phyloP scores from a whole-genome alignment of 2,797 vertebrate species.

The Nothura maculosa region DNA sequence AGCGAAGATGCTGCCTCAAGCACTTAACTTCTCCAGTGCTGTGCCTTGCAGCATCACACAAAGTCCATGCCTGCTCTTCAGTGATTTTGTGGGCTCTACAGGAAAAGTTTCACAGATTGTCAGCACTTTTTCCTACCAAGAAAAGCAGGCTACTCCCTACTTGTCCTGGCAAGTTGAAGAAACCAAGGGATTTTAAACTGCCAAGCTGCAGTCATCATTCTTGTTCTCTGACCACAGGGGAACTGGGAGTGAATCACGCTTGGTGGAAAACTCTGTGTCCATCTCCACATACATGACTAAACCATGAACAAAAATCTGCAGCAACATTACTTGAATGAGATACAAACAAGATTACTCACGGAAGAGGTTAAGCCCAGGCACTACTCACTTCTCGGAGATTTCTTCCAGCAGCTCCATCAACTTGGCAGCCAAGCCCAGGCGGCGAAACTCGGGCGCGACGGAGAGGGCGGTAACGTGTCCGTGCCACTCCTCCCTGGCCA shows the following conservation, averaged over 20 bases:
- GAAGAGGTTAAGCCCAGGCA: neutral
- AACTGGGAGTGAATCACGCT: neutral
- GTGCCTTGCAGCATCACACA: accelerated
- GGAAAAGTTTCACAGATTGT: no score
- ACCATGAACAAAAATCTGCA: neutral
- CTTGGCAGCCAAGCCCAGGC: slow-evolving; percentile 94
- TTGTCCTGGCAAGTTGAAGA: neutral
- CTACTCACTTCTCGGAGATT: slow-evolving; percentile 93
- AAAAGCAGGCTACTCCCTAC: neutral
- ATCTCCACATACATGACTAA: neutral
- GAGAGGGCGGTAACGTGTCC: slow-evolving; percentile 96
- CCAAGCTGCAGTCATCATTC: neutral
- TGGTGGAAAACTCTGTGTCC: neutral
- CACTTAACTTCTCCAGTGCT: neutral
- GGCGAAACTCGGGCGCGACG: slow-evolving; percentile 93
- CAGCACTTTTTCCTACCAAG: no score
- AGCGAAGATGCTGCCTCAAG: neutral
- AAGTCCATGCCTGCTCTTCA: neutral
- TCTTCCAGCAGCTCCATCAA: slow-evolving; percentile 97
- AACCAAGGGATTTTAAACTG: neutral
- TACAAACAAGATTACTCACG: neutral
- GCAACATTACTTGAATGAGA: neutral
- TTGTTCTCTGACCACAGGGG: neutral
- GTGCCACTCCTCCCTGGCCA: slow-evolving; percentile 95
- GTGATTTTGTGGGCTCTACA: neutral